Conservation (phyloP, 2,888 invertebrate species). For the Dermolepida albohirtum region DNA sequence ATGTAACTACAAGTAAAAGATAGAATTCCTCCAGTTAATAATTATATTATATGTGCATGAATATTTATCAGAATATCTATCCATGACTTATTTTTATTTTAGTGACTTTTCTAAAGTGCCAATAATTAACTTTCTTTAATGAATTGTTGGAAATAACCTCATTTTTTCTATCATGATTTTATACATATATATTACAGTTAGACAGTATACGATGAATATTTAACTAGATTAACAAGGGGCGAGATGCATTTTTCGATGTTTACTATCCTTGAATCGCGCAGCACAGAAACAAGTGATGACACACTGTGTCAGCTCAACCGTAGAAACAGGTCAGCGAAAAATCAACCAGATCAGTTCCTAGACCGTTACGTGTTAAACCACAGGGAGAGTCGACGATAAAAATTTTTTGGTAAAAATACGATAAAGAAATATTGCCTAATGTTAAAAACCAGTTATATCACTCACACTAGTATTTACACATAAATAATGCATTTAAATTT, state of each 20-base stretch:
- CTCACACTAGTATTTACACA: too few species aligned
- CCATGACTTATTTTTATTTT: too few species aligned
- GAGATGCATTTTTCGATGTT: conserved; percentile 24
- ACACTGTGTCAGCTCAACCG: conserved; percentile 13
- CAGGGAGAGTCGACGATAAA: not conserved
- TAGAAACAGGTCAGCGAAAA: conserved; percentile 17
- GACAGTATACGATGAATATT: conserved; percentile 12
- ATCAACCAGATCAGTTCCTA: conserved; percentile 1
- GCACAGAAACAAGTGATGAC: conserved; percentile 22
- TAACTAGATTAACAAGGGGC: not conserved
- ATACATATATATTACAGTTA: not conserved
- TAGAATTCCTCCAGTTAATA: too few species aligned
- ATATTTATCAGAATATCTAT: too few species aligned
- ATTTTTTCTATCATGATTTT: too few species aligned
- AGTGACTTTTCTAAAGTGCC: too few species aligned
- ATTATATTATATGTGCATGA: too few species aligned
- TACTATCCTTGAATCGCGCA: conserved; percentile 32
- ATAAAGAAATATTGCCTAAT: not conserved
- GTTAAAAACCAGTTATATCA: too few species aligned
- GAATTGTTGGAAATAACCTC: too few species aligned
- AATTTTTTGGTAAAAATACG: not conserved
- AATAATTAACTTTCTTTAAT: not conserved
- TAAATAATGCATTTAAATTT: too few species aligned
- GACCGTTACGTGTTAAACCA: not conserved
- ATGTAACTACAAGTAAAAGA: too few species aligned